These are phyloP conservation scores for Cyanistes caeruleus DNA, from an alignment of 2,113 vertebrate genomes.

Conservation along the genomic window DNA sequence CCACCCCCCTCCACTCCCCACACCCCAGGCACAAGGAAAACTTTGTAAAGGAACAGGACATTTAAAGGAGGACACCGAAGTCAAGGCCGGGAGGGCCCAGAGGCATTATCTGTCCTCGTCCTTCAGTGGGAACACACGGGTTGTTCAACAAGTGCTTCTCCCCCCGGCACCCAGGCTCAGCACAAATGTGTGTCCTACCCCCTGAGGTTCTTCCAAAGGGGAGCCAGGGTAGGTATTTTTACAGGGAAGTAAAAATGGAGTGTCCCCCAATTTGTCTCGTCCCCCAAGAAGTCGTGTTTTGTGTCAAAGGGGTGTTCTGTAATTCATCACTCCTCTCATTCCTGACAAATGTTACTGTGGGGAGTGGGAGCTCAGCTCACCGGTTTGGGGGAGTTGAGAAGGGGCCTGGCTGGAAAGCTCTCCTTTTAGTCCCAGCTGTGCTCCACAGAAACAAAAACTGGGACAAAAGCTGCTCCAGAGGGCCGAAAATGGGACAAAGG, in stretches of 20 bases:
- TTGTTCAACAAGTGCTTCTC: background rate
- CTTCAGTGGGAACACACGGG: background rate
- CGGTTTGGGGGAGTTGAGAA: background rate
- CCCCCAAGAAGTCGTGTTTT: background rate
- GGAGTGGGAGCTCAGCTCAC: background rate
- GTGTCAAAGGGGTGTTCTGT: background rate
- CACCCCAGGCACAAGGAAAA: background rate
- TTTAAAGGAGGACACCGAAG: background rate
- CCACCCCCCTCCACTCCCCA: rapidly evolving
- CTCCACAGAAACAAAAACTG: background rate
- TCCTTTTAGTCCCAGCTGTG: background rate
- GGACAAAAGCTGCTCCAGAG: background rate
- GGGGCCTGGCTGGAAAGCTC: background rate
- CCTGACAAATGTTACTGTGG: too few relatives aligned
- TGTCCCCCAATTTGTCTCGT: rapidly evolving
- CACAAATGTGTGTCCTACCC: too few relatives aligned
- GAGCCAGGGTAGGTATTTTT: background rate
- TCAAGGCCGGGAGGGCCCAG: background rate
- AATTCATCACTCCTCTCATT: too few relatives aligned
- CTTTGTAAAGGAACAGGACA: background rate
- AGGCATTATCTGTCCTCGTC: rapidly evolving
- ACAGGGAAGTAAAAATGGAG: background rate
- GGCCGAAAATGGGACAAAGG: background rate
- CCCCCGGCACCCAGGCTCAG: rapidly evolving
- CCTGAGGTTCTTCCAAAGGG: rapidly evolving